Percentiles rank a stretch among this genome's conserved stretches.
phyloP scores from a whole-genome alignment of 1,140 invertebrate genomes.

The Schlechtendalia chinensis region DNA sequence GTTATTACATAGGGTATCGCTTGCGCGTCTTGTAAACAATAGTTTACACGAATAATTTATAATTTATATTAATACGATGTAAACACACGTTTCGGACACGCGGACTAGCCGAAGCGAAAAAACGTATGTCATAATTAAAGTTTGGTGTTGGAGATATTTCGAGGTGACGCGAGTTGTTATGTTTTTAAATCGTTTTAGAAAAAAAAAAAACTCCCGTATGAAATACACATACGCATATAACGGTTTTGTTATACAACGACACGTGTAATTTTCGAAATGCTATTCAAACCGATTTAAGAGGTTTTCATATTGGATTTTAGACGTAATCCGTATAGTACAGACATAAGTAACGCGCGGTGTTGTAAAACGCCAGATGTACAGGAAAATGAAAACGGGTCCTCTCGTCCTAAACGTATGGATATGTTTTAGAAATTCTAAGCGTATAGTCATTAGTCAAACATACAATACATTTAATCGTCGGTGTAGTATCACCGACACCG shows the following conservation, averaged over 20 bases:
- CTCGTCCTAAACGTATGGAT: background rate
- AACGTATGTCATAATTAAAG: background rate
- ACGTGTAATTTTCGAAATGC: background rate
- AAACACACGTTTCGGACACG: background rate
- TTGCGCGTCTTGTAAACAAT: conserved; percentile 20
- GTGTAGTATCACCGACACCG: background rate
- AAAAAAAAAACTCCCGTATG: no score
- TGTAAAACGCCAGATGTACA: conserved; percentile 36
- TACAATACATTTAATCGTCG: no score
- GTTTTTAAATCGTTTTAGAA: background rate
- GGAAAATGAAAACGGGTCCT: background rate
- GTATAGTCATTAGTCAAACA: background rate
- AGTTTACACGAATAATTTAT: background rate
- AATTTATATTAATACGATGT: background rate
- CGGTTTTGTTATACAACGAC: no score
- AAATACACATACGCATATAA: no score
- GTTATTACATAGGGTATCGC: background rate
- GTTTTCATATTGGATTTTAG: background rate
- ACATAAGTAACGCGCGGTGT: background rate
- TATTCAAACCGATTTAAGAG: background rate
- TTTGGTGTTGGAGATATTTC: background rate
- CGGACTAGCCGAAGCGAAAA: background rate
- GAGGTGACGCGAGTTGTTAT: background rate
- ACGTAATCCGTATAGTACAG: background rate
- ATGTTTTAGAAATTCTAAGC: conserved; percentile 2